phyloP scores from a whole-genome alignment of 2,888 invertebrate genomes.

The Ametastegia equiseti region DNA sequence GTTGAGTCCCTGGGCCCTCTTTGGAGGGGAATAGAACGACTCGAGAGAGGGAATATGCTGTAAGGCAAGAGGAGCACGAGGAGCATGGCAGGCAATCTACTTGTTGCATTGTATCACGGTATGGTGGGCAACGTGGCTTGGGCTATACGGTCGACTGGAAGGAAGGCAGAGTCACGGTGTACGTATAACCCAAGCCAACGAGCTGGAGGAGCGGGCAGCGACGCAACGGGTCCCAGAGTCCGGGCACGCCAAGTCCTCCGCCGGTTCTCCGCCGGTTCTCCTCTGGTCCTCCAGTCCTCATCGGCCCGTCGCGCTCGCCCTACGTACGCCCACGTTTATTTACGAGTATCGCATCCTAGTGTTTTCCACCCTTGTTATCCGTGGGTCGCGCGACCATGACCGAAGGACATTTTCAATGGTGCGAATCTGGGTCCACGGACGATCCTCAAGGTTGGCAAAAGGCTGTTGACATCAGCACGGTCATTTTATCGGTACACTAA shows the following conservation, averaged over 20 bases:
- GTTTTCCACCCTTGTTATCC: slow-evolving; percentile 36
- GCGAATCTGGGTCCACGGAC: neutral
- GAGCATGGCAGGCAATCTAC: slow-evolving; percentile 39
- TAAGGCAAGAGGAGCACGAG: neutral
- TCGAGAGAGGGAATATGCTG: slow-evolving; percentile 39
- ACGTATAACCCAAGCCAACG: slow-evolving; percentile 12
- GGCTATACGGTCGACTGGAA: slow-evolving; percentile 36
- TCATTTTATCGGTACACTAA: neutral
- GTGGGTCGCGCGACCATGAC: neutral
- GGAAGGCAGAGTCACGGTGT: slow-evolving; percentile 41
- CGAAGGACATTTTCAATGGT: neutral
- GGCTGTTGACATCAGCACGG: neutral
- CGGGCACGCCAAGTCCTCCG: slow-evolving; percentile 41
- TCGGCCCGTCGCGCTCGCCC: slow-evolving; percentile 68
- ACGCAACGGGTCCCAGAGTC: slow-evolving; percentile 43
- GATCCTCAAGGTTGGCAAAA: neutral
- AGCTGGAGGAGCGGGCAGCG: slow-evolving; percentile 47
- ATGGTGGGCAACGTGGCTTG: slow-evolving; percentile 25
- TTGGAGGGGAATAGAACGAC: slow-evolving; percentile 55
- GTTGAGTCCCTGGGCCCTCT: slow-evolving; percentile 13
- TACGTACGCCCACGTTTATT: slow-evolving; percentile 68
- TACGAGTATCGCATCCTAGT: slow-evolving; percentile 58
- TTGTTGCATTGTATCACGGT: slow-evolving; percentile 45
- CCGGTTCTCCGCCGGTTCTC: slow-evolving; percentile 43
- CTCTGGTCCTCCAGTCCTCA: slow-evolving; percentile 62